phyloP scores from a whole-genome alignment of 1,140 invertebrate species.

The Lanistes nyassanus region DNA sequence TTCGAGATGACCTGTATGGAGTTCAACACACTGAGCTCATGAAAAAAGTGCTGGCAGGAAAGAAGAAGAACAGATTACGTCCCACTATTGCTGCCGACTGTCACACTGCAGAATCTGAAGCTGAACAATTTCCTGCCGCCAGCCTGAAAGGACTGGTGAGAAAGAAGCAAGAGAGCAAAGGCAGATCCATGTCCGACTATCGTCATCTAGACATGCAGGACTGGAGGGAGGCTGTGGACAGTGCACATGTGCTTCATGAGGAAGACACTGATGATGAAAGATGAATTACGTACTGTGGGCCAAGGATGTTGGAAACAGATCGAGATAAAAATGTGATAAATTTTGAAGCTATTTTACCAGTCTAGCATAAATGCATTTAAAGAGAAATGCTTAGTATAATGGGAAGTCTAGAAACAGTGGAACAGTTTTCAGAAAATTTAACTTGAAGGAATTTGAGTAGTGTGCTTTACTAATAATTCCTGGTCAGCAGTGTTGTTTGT shows the following conservation, averaged over 20 bases:
- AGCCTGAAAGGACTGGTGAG: background rate
- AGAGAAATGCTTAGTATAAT: too few relatives aligned
- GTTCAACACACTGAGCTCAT: conserved; percentile 22
- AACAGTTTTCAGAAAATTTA: too few relatives aligned
- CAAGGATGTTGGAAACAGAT: too few relatives aligned
- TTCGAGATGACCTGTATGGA: conserved; percentile 29
- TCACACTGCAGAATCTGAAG: background rate
- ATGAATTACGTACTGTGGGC: too few relatives aligned
- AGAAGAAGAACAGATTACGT: conserved; percentile 2
- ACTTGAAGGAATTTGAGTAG: too few relatives aligned
- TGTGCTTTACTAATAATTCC: too few relatives aligned
- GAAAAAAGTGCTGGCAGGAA: conserved; percentile 19
- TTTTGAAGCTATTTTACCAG: too few relatives aligned
- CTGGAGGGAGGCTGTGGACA: background rate
- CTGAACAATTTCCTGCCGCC: background rate
- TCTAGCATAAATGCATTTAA: too few relatives aligned
- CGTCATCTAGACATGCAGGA: background rate
- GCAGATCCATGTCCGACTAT: background rate
- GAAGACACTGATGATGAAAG: background rate
- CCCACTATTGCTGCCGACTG: background rate
- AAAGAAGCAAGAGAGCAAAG: background rate
- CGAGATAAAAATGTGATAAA: too few relatives aligned
- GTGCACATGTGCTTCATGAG: background rate
- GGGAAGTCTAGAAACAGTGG: too few relatives aligned
- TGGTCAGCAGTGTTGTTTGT: too few relatives aligned